Evolutionary conservation across 2,113 vertebrate genomes (phyloP).

Genomic region (Monarcha castaneiventris): DNA sequence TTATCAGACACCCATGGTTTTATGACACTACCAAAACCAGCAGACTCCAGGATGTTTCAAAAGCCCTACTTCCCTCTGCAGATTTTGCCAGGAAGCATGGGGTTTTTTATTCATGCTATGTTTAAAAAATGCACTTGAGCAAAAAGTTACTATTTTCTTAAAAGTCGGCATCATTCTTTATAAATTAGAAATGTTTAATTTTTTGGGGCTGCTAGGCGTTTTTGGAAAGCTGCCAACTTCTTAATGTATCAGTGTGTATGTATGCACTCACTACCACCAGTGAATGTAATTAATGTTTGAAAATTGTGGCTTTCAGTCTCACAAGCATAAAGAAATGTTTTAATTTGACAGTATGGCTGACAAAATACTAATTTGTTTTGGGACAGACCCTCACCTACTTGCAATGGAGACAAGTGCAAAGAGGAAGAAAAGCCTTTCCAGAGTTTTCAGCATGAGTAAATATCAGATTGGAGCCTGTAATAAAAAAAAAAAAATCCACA

Average conservation of each 20-base stretch:
- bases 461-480: neutral
- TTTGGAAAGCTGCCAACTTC: conserved; percentile 44
- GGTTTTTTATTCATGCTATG: neutral
- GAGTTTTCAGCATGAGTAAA: conserved; percentile 12
- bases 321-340: conserved; percentile 57
- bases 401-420: neutral
- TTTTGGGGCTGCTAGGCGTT: conserved; percentile 16
- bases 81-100: neutral
- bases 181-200: conserved; percentile 27
- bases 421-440: neutral
- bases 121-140: conserved; percentile 19
- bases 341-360: conserved; percentile 61
- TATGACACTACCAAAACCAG: neutral
- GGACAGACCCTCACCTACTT: conserved; percentile 43
- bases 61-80: neutral
- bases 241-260: conserved; percentile 37
- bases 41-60: neutral
- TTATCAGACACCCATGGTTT: neutral
- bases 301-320: conserved; percentile 64
- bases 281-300: conserved; percentile 61
- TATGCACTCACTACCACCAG: neutral
- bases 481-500: neutral
- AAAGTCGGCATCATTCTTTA: neutral
- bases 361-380: conserved; percentile 63
- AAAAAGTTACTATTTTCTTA: conserved; percentile 46